Evolutionary conservation across 1,140 invertebrate species (phyloP).

Genomic region (Drosophila asahinai): DNA sequence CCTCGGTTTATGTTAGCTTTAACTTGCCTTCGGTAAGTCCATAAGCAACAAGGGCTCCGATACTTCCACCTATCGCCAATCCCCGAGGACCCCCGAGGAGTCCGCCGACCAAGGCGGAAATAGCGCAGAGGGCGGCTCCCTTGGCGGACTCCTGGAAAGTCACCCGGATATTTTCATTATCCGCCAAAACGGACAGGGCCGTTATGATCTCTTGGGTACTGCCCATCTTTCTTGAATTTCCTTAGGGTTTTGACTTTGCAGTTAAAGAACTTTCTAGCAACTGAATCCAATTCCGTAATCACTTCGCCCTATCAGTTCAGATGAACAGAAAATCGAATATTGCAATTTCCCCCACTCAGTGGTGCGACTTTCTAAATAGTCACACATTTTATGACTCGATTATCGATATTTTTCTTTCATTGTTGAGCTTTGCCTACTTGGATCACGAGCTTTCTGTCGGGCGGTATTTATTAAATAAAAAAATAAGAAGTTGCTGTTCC

Average conservation of each 20-base stretch:
- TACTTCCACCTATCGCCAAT: conserved; percentile 10
- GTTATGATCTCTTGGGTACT: neutral
- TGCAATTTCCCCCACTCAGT: neutral
- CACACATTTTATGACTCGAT: neutral
- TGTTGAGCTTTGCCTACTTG: neutral
- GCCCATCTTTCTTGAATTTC: neutral
- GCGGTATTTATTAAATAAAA: neutral
- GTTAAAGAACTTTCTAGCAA: conserved; percentile 1
- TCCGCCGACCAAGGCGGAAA: conserved; percentile 9
- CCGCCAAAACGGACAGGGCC: conserved; percentile 9
- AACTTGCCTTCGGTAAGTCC: conserved; percentile 11
- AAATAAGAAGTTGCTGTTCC: neutral
- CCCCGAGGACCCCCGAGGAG: conserved; percentile 13
- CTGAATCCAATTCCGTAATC: neutral
- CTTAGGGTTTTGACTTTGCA: neutral
- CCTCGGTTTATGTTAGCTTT: too few species aligned
- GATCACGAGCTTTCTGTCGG: neutral
- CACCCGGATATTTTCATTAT: conserved; percentile 6
- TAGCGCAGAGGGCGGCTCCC: conserved; percentile 19
- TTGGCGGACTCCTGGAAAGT: conserved; percentile 13
- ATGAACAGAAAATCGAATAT: too few species aligned
- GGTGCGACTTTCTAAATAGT: conserved; percentile 1
- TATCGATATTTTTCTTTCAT: neutral
- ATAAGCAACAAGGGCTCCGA: conserved; percentile 11
- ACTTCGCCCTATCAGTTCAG: neutral